Conservation (phyloP, 1,140 invertebrate genomes). For the Drosophila prosaltans region DNA sequence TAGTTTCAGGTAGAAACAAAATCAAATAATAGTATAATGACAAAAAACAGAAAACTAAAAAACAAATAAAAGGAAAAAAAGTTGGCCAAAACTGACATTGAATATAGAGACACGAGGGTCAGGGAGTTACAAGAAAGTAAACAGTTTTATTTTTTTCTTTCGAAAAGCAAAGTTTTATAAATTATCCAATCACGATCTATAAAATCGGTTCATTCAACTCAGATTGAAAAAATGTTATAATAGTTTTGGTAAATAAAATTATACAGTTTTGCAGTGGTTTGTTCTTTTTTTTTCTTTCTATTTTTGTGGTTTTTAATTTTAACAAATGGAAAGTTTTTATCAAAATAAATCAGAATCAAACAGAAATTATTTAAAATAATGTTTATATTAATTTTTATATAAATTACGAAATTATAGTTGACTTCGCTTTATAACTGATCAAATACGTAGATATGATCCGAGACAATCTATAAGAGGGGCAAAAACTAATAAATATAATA, state of each 20-base stretch:
- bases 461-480: too few relatives aligned
- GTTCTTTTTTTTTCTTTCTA: too few relatives aligned
- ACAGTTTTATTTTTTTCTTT: background rate
- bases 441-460: too few relatives aligned
- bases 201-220: background rate
- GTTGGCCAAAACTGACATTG: constrained; percentile 3
- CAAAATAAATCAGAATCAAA: too few relatives aligned
- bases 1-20: constrained; percentile 27
- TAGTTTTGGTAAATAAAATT: constrained; percentile 1
- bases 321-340: background rate
- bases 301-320: background rate
- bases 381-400: too few relatives aligned
- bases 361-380: too few relatives aligned
- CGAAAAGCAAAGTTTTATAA: background rate
- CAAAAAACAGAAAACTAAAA: background rate
- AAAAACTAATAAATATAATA: too few relatives aligned
- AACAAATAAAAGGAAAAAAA: background rate
- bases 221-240: background rate
- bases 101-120: background rate
- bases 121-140: constrained; percentile 1
- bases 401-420: too few relatives aligned
- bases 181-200: constrained; percentile 4
- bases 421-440: too few relatives aligned
- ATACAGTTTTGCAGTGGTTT: background rate
- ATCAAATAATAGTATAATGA: background rate